Evolutionary conservation across 2,797 vertebrate genomes (phyloP), one percentile per base, ranked within the genome.

Genomic region (Oreonectes daqikongensis): DNA sequence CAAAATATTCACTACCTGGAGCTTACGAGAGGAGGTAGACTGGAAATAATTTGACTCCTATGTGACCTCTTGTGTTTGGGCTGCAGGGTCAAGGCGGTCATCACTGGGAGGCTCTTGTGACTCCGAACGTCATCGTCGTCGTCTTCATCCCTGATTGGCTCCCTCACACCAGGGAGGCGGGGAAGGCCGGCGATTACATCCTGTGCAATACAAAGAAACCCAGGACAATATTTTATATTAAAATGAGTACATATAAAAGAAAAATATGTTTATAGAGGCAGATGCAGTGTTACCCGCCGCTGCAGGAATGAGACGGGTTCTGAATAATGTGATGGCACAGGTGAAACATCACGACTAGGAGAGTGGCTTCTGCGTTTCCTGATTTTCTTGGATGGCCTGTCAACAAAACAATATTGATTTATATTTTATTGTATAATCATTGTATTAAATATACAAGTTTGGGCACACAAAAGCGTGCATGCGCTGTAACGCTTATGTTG

Each of bases 261-360:
- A 35, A 35, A 42, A 10, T 42, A 42, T 11, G 10, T 42, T 42
- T 12, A 42, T 14, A 42, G 40, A 42, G 24, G 14, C 0, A 28
- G 9, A 40, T 48, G 35, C 10, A 44, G 38, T 12, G 18, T 72
- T 82, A 86, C 85, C 83, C 73, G 75, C 15, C 26, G 69, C 14
- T 44, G 72, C 22, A 44, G 68, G 53, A 83, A 69, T 30, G 82
- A 81, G 59, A 79, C 59, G 0, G 85, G 85, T 70, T 86, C 84
- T 0, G 85, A 86, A 78, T 79, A 86, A 79, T 75, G 60, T 9
- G 85, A 86, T 10, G 82, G 84, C 38, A 81, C 85, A 9, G 85
- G 85, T 66, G 85, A 86, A 53, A 80, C 79, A 24, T 83, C 84
- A 46, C 84, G 81, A 12, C 57, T 53, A 2, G 72, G 77, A 3